A percentile compares a stretch with the other conserved stretches of the same genome.
phyloP scores from a whole-genome alignment of 2,888 invertebrate species.

The Spisula subtruncata region DNA sequence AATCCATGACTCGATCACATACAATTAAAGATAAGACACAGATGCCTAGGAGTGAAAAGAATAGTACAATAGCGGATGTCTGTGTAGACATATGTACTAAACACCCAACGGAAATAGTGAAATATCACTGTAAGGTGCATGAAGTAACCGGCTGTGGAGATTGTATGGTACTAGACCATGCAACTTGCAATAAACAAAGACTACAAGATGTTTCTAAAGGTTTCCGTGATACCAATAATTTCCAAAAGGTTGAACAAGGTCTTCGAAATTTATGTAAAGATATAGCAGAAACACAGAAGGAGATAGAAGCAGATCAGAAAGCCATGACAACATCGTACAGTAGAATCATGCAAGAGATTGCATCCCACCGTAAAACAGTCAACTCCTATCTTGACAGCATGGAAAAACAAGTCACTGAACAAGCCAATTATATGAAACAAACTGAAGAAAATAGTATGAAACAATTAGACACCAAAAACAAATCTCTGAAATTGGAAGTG shows the following conservation, averaged over 20 bases:
- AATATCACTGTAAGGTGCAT: slow-evolving; percentile 17
- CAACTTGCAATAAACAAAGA: background rate
- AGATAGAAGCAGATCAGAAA: background rate
- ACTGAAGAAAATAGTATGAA: background rate
- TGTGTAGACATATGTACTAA: background rate
- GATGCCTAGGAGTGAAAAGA: background rate
- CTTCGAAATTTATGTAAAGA: background rate
- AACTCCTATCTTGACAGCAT: background rate
- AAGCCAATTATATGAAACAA: background rate
- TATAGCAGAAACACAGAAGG: background rate
- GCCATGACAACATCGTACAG: background rate
- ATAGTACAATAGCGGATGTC: background rate
- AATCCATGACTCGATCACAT: slow-evolving; percentile 1
- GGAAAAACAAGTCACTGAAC: background rate
- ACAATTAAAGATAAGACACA: background rate
- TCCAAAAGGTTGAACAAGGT: background rate
- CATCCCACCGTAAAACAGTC: background rate
- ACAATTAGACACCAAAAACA: background rate
- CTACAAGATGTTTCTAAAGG: background rate
- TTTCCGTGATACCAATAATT: background rate
- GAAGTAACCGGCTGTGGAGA: slow-evolving; percentile 11
- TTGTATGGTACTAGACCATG: slow-evolving; percentile 17
- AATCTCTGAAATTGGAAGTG: background rate
- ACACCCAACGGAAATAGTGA: slow-evolving; percentile 17
- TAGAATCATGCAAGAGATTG: background rate